phyloP scores from a whole-genome alignment of 64 coral and sea anemone genomes.

The Stichodactyla helianthus region DNA sequence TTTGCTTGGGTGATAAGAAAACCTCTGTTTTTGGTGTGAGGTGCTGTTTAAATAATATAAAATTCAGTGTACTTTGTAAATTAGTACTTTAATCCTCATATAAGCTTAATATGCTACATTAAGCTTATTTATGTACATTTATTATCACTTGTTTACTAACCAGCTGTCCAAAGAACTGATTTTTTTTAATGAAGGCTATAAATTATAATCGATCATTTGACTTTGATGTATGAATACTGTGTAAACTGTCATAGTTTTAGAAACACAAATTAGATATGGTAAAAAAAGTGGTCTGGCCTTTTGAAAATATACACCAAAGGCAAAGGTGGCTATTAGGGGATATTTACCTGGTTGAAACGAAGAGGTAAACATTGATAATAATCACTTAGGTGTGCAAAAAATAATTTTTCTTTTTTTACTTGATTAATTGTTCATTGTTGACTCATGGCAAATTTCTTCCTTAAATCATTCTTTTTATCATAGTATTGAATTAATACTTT shows the following conservation, averaged over 20 bases:
- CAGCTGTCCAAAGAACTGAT: background rate
- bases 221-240: background rate
- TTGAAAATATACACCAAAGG: too few species aligned
- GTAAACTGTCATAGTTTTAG: background rate
- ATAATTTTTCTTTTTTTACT: too few species aligned
- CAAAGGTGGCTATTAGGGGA: too few species aligned
- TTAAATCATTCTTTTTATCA: too few species aligned
- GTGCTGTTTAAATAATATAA: background rate
- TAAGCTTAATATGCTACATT: background rate
- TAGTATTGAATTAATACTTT: background rate
- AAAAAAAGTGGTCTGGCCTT: too few species aligned
- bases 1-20: background rate
- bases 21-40: background rate
- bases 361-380: too few species aligned
- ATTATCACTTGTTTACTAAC: background rate
- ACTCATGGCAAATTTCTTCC: too few species aligned
- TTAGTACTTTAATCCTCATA: background rate
- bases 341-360: too few species aligned
- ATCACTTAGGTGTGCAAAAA: too few species aligned
- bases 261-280: background rate
- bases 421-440: too few species aligned
- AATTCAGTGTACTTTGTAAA: background rate
- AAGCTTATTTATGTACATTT: constrained; percentile 4
- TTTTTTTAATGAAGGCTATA: background rate
- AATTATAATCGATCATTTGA: background rate